Evolutionary conservation across 2,888 invertebrate species (phyloP).

Genomic region (Scelioninae gen. 2): DNA sequence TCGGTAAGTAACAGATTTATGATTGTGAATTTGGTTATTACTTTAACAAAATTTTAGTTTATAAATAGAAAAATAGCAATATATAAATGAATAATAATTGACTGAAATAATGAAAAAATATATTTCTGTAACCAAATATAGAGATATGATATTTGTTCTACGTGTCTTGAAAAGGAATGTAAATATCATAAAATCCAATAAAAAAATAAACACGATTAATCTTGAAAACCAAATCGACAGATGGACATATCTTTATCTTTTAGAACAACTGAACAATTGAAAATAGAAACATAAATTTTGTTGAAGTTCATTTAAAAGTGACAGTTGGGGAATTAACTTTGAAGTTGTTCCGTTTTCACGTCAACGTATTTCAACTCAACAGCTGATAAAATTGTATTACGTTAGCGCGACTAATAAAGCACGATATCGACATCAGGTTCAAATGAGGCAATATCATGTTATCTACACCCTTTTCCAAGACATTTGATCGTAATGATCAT

Average conservation of each 20-base stretch:
- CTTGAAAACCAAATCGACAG: not conserved
- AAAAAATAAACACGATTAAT: conserved; percentile 3
- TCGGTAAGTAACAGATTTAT: no score
- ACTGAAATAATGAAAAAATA: conserved; percentile 1
- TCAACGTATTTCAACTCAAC: no score
- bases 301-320: no score
- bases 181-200: conserved; percentile 5
- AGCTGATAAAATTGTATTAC: no score
- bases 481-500: conserved; percentile 7
- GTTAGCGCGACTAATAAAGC: not conserved
- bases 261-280: no score
- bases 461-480: conserved; percentile 40
- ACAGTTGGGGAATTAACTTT: no score
- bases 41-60: no score
- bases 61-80: not conserved
- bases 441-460: not conserved
- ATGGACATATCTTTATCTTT: no score
- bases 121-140: conserved; percentile 1
- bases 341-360: no score
- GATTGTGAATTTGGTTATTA: not conserved
- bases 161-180: conserved; percentile 33
- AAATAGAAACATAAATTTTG: no score
- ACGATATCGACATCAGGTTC: not conserved
- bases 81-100: not conserved
- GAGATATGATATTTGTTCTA: not conserved